Conservation (phyloP, 2,888 invertebrate genomes). For the Metellina segmentata region DNA sequence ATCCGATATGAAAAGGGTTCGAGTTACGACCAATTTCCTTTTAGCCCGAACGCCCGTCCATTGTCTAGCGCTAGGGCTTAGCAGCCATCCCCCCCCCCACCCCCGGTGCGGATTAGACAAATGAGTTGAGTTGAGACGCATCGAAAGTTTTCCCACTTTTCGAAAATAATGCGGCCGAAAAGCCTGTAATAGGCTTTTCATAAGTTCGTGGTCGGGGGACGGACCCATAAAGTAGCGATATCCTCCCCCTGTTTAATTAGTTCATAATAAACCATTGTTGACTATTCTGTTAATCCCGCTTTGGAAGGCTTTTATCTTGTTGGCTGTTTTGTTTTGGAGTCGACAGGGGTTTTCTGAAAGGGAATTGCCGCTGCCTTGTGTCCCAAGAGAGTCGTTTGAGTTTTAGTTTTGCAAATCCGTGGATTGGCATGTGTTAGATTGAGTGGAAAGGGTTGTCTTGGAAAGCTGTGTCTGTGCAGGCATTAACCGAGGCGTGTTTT, state of each 20-base stretch:
- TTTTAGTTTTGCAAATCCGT: no score
- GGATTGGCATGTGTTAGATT: no score
- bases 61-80: no score
- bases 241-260: slow-evolving; percentile 7
- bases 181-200: neutral
- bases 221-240: neutral
- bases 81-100: no score
- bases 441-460: no score
- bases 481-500: no score
- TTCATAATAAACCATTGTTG: slow-evolving; percentile 29
- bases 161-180: neutral
- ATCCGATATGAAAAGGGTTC: slow-evolving; percentile 3
- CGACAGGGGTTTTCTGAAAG: no score
- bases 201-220: neutral
- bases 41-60: neutral
- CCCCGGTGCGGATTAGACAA: slow-evolving; percentile 3
- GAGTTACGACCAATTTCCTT: neutral
- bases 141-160: neutral
- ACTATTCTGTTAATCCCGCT: slow-evolving; percentile 15
- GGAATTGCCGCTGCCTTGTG: no score
- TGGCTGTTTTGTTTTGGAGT: neutral
- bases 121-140: neutral
- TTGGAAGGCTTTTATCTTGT: neutral
- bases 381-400: no score
- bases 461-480: no score